phyloP scores from a whole-genome alignment of 2,888 invertebrate genomes.

The Neuroscelio doddi region DNA sequence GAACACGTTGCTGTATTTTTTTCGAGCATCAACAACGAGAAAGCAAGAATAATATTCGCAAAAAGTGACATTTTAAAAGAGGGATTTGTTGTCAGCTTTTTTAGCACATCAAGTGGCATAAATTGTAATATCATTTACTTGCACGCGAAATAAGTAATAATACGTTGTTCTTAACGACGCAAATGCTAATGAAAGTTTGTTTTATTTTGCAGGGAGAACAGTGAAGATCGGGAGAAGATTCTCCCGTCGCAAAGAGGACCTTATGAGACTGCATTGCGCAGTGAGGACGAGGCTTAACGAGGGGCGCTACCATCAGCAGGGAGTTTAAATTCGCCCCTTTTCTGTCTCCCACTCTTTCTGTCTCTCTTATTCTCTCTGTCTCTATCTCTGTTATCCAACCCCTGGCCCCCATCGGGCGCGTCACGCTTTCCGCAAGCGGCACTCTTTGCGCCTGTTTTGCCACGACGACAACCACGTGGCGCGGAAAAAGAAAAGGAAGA shows the following conservation, averaged over 20 bases:
- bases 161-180: too few species aligned
- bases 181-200: too few species aligned
- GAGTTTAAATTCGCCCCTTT: constrained; percentile 49
- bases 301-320: constrained; percentile 51
- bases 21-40: too few species aligned
- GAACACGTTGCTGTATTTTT: too few species aligned
- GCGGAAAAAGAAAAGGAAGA: neutral
- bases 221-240: constrained; percentile 38
- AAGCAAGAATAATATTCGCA: too few species aligned
- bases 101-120: too few species aligned
- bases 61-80: too few species aligned
- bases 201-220: constrained; percentile 46
- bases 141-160: too few species aligned
- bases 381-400: constrained; percentile 5
- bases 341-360: constrained; percentile 26
- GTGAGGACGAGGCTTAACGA: constrained; percentile 52
- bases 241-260: constrained; percentile 32
- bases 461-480: neutral
- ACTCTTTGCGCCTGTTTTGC: neutral
- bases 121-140: too few species aligned
- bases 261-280: constrained; percentile 51
- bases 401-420: neutral
- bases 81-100: too few species aligned
- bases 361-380: constrained; percentile 19
- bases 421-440: neutral